Base-by-base conservation (phyloP, 2,888 invertebrate species). In the Brenthis ino region DNA sequence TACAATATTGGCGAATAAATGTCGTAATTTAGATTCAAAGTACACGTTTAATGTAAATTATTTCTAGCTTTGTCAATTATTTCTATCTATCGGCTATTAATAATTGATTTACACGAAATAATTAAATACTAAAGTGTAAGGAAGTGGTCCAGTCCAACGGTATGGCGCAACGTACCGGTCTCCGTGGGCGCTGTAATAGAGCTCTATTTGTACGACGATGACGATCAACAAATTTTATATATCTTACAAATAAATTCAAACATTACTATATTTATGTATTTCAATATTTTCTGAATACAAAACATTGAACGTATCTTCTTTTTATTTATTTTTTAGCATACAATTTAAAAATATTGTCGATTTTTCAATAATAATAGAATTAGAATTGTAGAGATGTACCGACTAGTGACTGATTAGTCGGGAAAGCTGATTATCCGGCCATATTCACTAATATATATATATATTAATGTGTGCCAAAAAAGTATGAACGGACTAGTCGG, bases 111-210 rank as follows among this genome's bases (percentile, higher is more conserved):
- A 65, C 50, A 48, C 60, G 13, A 55, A 61, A 65, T 72, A 69
- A 67, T 72, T 69, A 69, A 67, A 53, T 58, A 61, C 37, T 67
- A 54, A 57, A 56, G 57, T 57, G 65, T 50, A 65, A 69, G 71
- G 72, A 72, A 72, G 57, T 69, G 69, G 50, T 72, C 71, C 65
- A 72, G 64, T 65, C 61, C 58, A 54, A 33, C 14, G 28, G 61
- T 72, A 61, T 69, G 69, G 60, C 61, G 69, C 54, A 67, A 69
- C 63, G 57, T 66, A 48, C 57, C 24, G 67, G 50, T 48, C 28
- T 28, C 14, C 61, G 70, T 70, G 70, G 70, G 70, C 64, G 70
- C 58, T 8, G 64, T 53, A 33, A 68, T 64, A 64, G 47, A 12
- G 67, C 37, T 63, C 50, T 57, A 56, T 68, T 50, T 64, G 54